Base-by-base conservation (phyloP, 2,113 vertebrate genomes). In the Sialia sialis region DNA sequence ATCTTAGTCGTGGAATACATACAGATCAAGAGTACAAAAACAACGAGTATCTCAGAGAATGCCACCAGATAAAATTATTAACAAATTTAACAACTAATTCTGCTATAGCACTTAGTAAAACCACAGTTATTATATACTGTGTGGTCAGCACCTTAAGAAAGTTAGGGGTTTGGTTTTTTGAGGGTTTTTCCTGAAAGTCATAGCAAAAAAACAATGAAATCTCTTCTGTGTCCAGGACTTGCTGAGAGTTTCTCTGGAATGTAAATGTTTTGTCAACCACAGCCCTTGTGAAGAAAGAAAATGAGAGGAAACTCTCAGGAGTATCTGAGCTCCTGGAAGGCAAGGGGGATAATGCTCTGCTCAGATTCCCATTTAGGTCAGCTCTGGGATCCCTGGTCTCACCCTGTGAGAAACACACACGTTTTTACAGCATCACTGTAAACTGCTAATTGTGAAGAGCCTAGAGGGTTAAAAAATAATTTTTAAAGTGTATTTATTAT, bases 341-440 rank as follows among this genome's bases (percentile, higher is more conserved):
- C 8, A 6, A 15, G 10, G 3, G 16, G 13, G 3, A 36, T 6
- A 10, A 41, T 20, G 11, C 6, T 55, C 16, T 48, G 34, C 36
- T 43, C 54, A 49, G 16, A 5, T 8, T 63, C 21, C 13, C 43
- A 29, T 2, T 21, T n/a, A 25, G 25, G 27, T 48, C 58, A 32
- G 60, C 39, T 36, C 8, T 19, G 25, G 18, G 25, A 77, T 26
- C 34, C 17, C 25, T 0, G 5, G 20, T 19, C 34, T 58, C 54
- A 22, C 8, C 21, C 7, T 3, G 0, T 1, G 3, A 55, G 11
- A 62, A 7, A 46, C 18, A 9, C 9, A 1, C 46, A 11, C 2
- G 1, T 55, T 55, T 64, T 48, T 16, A 39, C 3, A 62, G 26
- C 15, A 48, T 25, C 54, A 48, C 18, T 22, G 11, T 46, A 23